These are phyloP conservation scores for Corythornis cristatus DNA, from an alignment of 2,113 vertebrate species.

Conservation along the genomic window DNA sequence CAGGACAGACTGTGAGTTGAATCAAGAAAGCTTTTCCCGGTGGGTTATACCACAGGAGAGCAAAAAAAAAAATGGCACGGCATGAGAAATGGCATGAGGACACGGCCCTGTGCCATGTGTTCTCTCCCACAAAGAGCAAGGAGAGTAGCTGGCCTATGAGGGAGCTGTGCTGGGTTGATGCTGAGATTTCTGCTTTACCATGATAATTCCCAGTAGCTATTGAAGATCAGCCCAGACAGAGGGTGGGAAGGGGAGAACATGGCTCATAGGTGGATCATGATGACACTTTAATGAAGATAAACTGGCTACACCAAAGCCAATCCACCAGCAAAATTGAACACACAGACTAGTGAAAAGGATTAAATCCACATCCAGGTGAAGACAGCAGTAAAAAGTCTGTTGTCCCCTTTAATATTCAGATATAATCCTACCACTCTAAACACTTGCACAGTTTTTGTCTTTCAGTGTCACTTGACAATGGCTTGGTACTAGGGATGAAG, in stretches of 20 bases:
- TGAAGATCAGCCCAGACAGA: not conserved
- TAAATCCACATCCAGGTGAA: not conserved
- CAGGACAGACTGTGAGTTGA: not conserved
- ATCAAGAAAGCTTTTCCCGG: not conserved
- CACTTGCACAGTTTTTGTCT: not conserved
- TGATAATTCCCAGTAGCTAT: not conserved
- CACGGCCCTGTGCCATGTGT: not conserved
- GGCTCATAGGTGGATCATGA: not conserved
- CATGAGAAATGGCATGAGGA: not conserved
- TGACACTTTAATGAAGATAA: not conserved
- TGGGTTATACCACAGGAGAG: not conserved
- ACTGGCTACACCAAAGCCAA: not conserved
- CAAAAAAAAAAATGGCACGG: not conserved
- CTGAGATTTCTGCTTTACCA: not conserved
- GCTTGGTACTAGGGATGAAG: not conserved
- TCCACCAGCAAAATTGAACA: not conserved
- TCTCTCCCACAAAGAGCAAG: not conserved
- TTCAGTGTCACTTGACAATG: not conserved
- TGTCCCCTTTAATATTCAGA: not conserved
- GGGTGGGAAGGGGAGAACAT: not conserved
- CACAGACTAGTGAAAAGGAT: not conserved
- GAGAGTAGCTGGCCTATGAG: not conserved
- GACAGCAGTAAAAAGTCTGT: not conserved
- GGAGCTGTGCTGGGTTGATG: not conserved
- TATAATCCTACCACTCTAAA: not conserved